A percentile compares a stretch with the other conserved stretches of the same genome.
Conservation (phyloP, 2,888 invertebrate species). For the Chrysolina haemoptera region DNA sequence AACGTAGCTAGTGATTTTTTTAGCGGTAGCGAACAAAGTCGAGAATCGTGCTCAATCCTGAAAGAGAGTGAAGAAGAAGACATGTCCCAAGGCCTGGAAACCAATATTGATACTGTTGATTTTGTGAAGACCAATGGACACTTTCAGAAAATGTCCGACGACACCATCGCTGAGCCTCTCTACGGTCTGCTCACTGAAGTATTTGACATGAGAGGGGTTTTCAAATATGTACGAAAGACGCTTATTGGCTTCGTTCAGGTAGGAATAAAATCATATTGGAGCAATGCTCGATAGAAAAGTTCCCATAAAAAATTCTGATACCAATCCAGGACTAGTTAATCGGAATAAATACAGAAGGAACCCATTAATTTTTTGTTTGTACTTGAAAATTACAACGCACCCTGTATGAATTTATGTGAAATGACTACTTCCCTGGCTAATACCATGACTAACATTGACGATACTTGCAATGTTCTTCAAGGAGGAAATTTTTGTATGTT, state of each 20-base stretch:
- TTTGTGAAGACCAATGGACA: constrained; percentile 66
- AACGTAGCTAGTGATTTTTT: constrained; percentile 35
- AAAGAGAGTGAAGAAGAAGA: constrained; percentile 86
- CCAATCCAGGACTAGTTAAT: no score
- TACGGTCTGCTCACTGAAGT: constrained; percentile 90
- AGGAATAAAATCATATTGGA: neutral
- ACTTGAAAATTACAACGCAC: neutral
- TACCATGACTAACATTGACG: no score
- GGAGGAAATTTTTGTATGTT: no score
- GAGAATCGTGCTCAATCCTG: constrained; percentile 62
- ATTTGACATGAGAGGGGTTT: constrained; percentile 91
- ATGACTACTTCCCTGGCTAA: no score
- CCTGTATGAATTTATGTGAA: no score
- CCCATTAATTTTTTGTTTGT: neutral
- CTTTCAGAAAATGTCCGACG: constrained; percentile 70
- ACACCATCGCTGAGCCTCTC: constrained; percentile 91
- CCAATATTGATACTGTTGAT: constrained; percentile 69
- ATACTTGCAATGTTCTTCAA: no score
- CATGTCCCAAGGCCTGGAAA: constrained; percentile 84
- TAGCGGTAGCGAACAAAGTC: constrained; percentile 61
- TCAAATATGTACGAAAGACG: constrained; percentile 89
- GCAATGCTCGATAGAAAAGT: neutral
- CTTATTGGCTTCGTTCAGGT: constrained; percentile 90
- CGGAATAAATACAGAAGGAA: neutral
- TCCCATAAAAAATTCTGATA: neutral